A percentile compares a stretch with the other conserved stretches of the same genome.
These are phyloP conservation scores for Perca schrenkii DNA, from an alignment of 2,113 vertebrate species.

Conservation along the genomic window DNA sequence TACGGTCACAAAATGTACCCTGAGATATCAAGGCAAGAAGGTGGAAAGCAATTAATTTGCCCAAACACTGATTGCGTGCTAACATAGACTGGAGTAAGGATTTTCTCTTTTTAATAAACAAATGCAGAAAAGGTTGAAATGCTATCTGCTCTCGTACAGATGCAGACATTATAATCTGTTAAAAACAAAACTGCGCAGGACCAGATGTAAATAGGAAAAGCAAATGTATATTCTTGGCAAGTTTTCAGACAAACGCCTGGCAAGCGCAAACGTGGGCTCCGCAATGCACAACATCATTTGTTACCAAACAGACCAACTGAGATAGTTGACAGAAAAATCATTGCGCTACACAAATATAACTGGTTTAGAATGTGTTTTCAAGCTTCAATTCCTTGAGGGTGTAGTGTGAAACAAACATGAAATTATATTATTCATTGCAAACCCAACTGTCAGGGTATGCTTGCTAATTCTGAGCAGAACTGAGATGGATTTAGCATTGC, in stretches of 20 bases:
- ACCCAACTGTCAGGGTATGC: slow-evolving; percentile 52
- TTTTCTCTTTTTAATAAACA: slow-evolving; percentile 33
- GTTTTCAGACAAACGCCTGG: slow-evolving; percentile 49
- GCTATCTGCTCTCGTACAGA: slow-evolving; percentile 17
- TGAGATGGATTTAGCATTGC: slow-evolving; percentile 20
- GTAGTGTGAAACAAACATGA: slow-evolving; percentile 66
- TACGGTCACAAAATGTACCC: slow-evolving; percentile 52
- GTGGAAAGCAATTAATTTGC: slow-evolving; percentile 54
- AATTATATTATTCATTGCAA: slow-evolving; percentile 73
- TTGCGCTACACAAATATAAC: slow-evolving; percentile 63
- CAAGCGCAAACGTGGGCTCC: slow-evolving; percentile 29
- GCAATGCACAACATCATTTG: slow-evolving; percentile 62
- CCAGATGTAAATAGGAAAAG: slow-evolving; percentile 25
- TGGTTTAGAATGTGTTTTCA: slow-evolving; percentile 62
- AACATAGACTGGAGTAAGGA: not conserved
- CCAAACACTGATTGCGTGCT: slow-evolving; percentile 46
- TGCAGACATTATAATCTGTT: slow-evolving; percentile 5
- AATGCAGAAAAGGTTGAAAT: slow-evolving; percentile 36
- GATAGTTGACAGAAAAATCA: slow-evolving; percentile 72
- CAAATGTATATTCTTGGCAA: slow-evolving; percentile 40
- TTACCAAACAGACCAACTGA: slow-evolving; percentile 64
- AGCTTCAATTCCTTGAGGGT: slow-evolving; percentile 61
- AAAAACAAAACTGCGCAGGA: not conserved
- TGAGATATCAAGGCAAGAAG: slow-evolving; percentile 52
- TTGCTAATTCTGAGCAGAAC: slow-evolving; percentile 50